Conservation (phyloP, 2,113 vertebrate species). For the Crypturellus undulatus region DNA sequence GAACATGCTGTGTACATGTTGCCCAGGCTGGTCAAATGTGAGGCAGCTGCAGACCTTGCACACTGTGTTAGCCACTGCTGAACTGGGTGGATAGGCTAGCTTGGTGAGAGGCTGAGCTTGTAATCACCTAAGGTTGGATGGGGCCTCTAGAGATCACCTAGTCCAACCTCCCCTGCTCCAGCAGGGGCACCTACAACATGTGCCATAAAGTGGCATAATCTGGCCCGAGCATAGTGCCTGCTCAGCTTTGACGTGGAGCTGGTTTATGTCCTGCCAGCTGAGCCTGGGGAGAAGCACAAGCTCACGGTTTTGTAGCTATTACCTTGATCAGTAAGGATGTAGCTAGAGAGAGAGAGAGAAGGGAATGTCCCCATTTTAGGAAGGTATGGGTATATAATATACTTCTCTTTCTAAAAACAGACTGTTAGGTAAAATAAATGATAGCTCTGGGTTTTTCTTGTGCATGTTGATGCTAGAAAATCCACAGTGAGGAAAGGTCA, state of each 20-base stretch:
- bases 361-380: background rate
- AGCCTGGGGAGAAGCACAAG: background rate
- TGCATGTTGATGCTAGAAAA: background rate
- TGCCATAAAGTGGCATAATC: too few species aligned
- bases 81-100: background rate
- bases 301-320: background rate
- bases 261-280: background rate
- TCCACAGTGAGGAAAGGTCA: background rate
- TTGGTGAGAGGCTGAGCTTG: background rate
- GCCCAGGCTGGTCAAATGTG: too few species aligned
- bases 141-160: too few species aligned
- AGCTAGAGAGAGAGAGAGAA: background rate
- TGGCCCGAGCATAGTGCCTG: rapidly evolving
- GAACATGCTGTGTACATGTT: background rate
- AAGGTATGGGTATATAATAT: background rate
- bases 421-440: background rate
- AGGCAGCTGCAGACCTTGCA: background rate
- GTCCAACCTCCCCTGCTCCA: too few species aligned
- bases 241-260: background rate
- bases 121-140: too few species aligned
- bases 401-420: background rate
- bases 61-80: background rate
- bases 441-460: background rate
- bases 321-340: background rate
- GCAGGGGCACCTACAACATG: too few species aligned